Evolutionary conservation across 2,113 vertebrate species (phyloP), one percentile per base, ranked within the genome.

Genomic region (Apus apus): DNA sequence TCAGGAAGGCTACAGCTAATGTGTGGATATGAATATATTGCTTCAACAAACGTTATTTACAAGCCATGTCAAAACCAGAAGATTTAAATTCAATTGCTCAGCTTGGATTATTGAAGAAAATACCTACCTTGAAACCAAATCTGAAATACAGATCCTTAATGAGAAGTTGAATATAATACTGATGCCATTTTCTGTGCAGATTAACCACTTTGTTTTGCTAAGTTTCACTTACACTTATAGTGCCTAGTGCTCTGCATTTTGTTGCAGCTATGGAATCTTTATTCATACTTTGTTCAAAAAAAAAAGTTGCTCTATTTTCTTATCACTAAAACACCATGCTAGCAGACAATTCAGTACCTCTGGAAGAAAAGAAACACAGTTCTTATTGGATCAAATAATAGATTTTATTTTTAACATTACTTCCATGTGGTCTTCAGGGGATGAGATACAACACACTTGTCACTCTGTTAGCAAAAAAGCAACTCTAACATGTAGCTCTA

Each of bases 1-100:
- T 67, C 43, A 30, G 21, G 61, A 73, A 78, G 32, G 43, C 25
- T 72, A 57, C 20, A 40, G 7, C 2, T 72, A 67, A 51, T 23
- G 7, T 48, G 26, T n/a, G 26, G 65, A 62, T 25, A 67, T 38
- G 20, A 75, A 8, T 32, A 34, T 20, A 62, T 26, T 32, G 20
- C 23, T 56, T 77, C 1, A 1, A 68, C 1, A n/a, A 60, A 45
- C 0, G 0, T 34, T 57, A 30, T 19, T 73, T 73, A 36, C 21
- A 61, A 61, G 16, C 46, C 1, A 1, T 9, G 25, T 58, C 60
- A 62, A 86, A 89, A 27, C 5, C 27, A 38, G 54, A 56, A 62
- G 27, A 30, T 23, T 62, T 56, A 51, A 51, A 57, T 72, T 56
- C 75, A 89, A 22, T 6, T 14, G 3, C 30, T 34, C 20, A 16